Percentiles rank a stretch among this genome's conserved stretches.
Evolutionary conservation across 1,140 invertebrate genomes (phyloP).

Genomic region (Drosophila auraria): DNA sequence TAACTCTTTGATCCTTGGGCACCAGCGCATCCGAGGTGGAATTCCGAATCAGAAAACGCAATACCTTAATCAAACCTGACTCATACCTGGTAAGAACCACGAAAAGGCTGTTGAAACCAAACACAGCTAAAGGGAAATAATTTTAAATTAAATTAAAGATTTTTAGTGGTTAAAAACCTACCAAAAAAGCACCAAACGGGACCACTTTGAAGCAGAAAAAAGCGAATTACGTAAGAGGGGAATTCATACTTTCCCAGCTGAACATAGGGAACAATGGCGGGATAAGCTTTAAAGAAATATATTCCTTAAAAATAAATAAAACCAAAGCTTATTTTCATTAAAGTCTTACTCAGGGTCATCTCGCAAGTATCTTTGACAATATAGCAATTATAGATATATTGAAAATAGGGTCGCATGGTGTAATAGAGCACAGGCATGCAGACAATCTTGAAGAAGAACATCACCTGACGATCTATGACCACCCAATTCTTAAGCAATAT

Average conservation of each 20-base stretch:
- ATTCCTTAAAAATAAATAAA: not conserved
- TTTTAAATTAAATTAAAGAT: not conserved
- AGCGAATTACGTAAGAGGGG: slow-evolving; percentile 63
- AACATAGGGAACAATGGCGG: slow-evolving; percentile 61
- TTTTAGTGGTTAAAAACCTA: not conserved
- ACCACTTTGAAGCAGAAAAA: slow-evolving; percentile 60
- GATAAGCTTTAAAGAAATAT: slow-evolving; percentile 51
- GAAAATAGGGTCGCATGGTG: slow-evolving; percentile 60
- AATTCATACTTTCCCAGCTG: slow-evolving; percentile 51
- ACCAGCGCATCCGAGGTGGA: slow-evolving; percentile 56
- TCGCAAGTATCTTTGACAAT: slow-evolving; percentile 54
- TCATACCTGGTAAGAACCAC: slow-evolving; percentile 68
- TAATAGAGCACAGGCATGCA: slow-evolving; percentile 71
- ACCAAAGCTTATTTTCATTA: not conserved
- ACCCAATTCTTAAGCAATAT: slow-evolving; percentile 57
- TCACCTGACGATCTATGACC: slow-evolving; percentile 61
- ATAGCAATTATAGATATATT: slow-evolving; percentile 69
- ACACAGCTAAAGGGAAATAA: slow-evolving; percentile 43
- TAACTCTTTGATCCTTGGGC: slow-evolving; percentile 29
- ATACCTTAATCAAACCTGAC: slow-evolving; percentile 52
- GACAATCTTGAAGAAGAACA: slow-evolving; percentile 73
- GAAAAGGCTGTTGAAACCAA: slow-evolving; percentile 71
- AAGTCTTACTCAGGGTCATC: slow-evolving; percentile 62
- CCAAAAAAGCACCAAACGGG: slow-evolving; percentile 68
- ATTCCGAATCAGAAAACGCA: slow-evolving; percentile 56